A percentile compares a stretch with the other conserved stretches of the same genome.
Evolutionary conservation across 2,113 vertebrate species (phyloP).

Genomic region (Ondatra zibethicus): DNA sequence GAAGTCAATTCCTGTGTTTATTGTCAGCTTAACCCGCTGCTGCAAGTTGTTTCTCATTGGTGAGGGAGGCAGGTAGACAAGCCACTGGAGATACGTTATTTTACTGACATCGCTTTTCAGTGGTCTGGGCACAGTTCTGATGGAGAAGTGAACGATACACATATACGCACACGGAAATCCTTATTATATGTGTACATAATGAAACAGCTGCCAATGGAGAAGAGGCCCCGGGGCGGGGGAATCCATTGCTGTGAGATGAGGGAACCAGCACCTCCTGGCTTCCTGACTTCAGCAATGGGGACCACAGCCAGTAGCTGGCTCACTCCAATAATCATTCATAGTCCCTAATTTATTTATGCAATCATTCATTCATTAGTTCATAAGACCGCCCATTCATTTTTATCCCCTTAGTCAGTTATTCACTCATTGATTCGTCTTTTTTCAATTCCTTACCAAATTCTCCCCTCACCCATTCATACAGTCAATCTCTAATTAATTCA

Average conservation of each 20-base stretch:
- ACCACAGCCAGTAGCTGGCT: neutral
- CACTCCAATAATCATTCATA: neutral
- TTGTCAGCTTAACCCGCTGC: conserved; percentile 28
- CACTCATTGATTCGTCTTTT: neutral
- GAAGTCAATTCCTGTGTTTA: conserved; percentile 42
- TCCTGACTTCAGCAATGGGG: neutral
- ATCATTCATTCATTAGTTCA: neutral
- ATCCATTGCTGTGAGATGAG: neutral
- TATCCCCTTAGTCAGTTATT: neutral
- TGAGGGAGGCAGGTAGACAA: conserved; percentile 66
- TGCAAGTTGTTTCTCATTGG: neutral
- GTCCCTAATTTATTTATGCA: neutral
- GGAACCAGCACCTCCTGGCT: neutral
- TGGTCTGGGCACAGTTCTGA: neutral
- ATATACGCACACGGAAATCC: conserved; percentile 11
- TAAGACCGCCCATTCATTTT: neutral
- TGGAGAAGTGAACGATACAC: conserved; percentile 50
- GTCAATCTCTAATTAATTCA: neutral
- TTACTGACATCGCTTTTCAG: conserved; percentile 41
- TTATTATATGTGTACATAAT: conserved; percentile 72
- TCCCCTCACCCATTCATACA: neutral
- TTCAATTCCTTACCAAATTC: neutral
- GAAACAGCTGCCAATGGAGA: conserved; percentile 53
- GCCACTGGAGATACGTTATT: conserved; percentile 50
- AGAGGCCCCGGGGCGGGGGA: conserved; percentile 37